A percentile compares a stretch with the other conserved stretches of the same genome.
These are phyloP conservation scores for Copidosoma floridanum DNA, from an alignment of 1,140 invertebrate genomes.

Conservation along the genomic window DNA sequence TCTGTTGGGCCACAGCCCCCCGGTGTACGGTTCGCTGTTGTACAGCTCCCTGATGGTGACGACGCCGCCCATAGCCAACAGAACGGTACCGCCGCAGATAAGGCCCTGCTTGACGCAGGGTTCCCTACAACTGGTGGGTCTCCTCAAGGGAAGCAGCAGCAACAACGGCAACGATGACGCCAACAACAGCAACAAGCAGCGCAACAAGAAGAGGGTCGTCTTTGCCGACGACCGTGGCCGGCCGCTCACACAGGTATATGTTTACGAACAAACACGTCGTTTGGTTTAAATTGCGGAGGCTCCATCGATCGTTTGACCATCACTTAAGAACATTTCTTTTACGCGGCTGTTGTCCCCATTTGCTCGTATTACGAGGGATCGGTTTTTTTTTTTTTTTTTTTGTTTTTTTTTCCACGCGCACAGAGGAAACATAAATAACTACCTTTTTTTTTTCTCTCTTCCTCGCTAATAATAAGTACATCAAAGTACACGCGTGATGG, in stretches of 20 bases:
- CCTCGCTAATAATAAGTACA: too few species aligned
- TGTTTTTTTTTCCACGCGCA: too few species aligned
- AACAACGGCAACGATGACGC: constrained; percentile 28
- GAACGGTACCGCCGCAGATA: constrained; percentile 47
- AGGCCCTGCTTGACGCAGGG: constrained; percentile 46
- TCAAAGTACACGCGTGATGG: too few species aligned
- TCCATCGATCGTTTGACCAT: too few species aligned
- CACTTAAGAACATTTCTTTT: too few species aligned
- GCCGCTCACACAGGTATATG: constrained; percentile 71
- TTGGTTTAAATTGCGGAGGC: not conserved
- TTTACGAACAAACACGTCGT: constrained; percentile 28
- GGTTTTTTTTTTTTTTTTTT: too few species aligned
- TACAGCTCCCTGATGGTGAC: constrained; percentile 49
- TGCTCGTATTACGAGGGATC: too few species aligned
- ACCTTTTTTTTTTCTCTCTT: too few species aligned
- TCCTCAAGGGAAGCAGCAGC: constrained; percentile 40
- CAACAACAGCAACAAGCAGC: constrained; percentile 34
- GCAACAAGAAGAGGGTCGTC: constrained; percentile 80
- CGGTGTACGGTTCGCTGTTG: constrained; percentile 44
- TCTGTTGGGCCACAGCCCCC: constrained; percentile 51
- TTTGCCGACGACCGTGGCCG: constrained; percentile 92
- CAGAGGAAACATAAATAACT: too few species aligned
- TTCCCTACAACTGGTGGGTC: constrained; percentile 39
- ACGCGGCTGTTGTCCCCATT: too few species aligned
- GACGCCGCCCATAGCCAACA: constrained; percentile 43